Percentiles rank a stretch among this genome's conserved stretches.
phyloP scores from a whole-genome alignment of 1,140 invertebrate genomes.

The Lysiphlebus fabarum region DNA sequence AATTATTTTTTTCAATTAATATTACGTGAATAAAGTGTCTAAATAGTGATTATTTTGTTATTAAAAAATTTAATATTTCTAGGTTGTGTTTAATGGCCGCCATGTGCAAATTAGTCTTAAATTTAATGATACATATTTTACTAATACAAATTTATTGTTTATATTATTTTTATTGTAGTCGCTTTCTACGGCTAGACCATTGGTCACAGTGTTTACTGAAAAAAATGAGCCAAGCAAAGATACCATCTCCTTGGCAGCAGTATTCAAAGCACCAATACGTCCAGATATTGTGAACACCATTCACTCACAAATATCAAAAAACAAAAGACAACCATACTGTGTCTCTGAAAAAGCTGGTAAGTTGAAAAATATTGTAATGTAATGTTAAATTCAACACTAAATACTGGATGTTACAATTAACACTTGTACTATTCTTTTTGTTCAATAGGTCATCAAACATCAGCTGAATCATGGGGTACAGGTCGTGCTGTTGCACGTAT shows the following conservation, averaged over 20 bases:
- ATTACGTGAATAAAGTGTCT: neutral
- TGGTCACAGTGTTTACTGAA: conserved; percentile 91
- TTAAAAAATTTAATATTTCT: neutral
- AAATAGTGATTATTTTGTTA: neutral
- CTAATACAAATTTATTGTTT: too few species aligned
- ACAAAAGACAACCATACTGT: conserved; percentile 93
- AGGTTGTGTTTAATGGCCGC: conserved; percentile 20
- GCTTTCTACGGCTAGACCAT: conserved; percentile 80
- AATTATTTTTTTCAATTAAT: neutral
- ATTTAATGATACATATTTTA: neutral
- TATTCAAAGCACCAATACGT: too few species aligned
- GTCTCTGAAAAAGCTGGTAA: conserved; percentile 96
- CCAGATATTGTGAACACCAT: conserved; percentile 87
- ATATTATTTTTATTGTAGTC: conserved; percentile 53
- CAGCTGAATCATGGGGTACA: conserved; percentile 99
- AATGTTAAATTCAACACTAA: neutral
- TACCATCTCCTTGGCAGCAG: conserved; percentile 21
- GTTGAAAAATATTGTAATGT: conserved; percentile 33
- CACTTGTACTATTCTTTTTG: neutral
- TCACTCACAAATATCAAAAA: conserved; percentile 93
- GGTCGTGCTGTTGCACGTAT: conserved; percentile 99
- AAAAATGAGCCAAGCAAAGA: conserved; percentile 82
- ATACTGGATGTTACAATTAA: too few species aligned
- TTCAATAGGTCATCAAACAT: conserved; percentile 93
- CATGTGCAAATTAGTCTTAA: conserved; percentile 24